phyloP scores from a whole-genome alignment of 1,140 invertebrate genomes.

The Thaumatotibia leucotreta region DNA sequence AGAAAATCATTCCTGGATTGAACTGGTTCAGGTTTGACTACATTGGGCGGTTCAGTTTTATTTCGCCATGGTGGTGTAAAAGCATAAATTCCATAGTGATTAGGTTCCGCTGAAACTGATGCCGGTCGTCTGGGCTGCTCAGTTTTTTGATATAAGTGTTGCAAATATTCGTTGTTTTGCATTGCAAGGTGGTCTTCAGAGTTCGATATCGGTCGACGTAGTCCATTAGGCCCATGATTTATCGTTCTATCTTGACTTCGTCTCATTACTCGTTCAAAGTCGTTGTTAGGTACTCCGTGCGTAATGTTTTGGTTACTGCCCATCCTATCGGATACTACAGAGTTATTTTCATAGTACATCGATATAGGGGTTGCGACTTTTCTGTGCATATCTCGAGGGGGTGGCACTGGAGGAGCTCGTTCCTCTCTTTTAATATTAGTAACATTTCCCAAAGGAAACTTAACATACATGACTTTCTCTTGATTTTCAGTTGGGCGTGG shows the following conservation, averaged over 20 bases:
- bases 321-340: conserved; percentile 42
- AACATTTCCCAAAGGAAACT: conserved; percentile 72
- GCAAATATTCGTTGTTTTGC: conserved; percentile 62
- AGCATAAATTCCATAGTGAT: conserved; percentile 60
- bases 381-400: conserved; percentile 82
- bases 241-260: conserved; percentile 63
- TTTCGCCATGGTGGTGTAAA: conserved; percentile 61
- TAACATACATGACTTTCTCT: conserved; percentile 69
- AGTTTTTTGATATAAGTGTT: conserved; percentile 47
- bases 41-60: conserved; percentile 36
- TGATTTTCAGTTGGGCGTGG: conserved; percentile 54
- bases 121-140: conserved; percentile 74
- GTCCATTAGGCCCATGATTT: conserved; percentile 47
- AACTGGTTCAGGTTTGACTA: conserved; percentile 55
- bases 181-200: conserved; percentile 78
- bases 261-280: conserved; percentile 70
- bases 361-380: conserved; percentile 73
- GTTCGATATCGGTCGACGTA: conserved; percentile 71
- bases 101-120: conserved; percentile 77
- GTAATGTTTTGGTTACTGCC: conserved; percentile 37
- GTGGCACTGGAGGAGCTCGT: conserved; percentile 80
- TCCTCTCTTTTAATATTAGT: conserved; percentile 62
- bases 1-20: conserved; percentile 74
- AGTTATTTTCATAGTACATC: conserved; percentile 72
- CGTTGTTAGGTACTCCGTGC: conserved; percentile 65